A percentile compares a stretch with the other conserved stretches of the same genome.
Evolutionary conservation across 2,797 vertebrate species (phyloP).

Genomic region (Dendrocincla tyrannina): DNA sequence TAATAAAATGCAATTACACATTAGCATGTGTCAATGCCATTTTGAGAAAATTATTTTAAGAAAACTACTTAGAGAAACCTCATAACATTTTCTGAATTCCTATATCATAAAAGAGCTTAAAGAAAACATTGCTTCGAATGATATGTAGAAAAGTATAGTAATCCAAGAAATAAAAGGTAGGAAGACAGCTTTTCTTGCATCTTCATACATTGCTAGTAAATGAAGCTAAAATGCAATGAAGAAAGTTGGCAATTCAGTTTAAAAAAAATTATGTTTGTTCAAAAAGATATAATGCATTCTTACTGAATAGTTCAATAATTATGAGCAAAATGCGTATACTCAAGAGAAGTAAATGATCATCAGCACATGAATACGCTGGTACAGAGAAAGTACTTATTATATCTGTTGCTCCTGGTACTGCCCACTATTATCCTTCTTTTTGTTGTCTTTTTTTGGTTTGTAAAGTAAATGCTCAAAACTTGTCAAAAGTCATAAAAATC

Average conservation of each 20-base stretch:
- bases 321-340: not conserved
- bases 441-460: not conserved
- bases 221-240: not conserved
- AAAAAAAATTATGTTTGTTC: not conserved
- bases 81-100: not conserved
- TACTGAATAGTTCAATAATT: not conserved
- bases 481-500: not conserved
- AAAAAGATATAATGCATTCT: not conserved
- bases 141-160: not conserved
- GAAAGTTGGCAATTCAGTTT: not conserved
- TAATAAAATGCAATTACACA: not conserved
- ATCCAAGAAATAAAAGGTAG: not conserved
- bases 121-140: not conserved
- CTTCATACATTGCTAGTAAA: not conserved
- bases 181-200: not conserved
- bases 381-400: not conserved
- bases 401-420: not conserved
- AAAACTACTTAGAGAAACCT: not conserved
- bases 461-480: not conserved
- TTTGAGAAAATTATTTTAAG: not conserved
- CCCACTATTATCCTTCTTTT: not conserved
- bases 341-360: not conserved
- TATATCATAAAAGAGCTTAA: not conserved
- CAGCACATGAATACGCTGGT: not conserved
- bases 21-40: not conserved